Evolutionary conservation across 2,113 vertebrate genomes (phyloP).

Genomic region (Saguinus imperator): DNA sequence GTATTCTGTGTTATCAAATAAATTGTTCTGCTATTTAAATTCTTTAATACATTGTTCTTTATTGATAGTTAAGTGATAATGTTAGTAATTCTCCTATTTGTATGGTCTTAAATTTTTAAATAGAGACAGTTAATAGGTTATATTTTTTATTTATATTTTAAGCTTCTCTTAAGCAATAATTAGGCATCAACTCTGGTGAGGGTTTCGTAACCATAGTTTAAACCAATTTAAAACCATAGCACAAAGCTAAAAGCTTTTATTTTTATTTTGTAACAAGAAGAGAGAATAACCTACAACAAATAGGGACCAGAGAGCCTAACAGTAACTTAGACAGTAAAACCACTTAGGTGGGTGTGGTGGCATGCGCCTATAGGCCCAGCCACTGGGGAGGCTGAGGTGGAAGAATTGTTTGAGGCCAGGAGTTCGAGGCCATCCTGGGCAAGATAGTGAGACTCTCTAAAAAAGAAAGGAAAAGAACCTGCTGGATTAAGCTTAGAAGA

Average conservation of each 20-base stretch:
- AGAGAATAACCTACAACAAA: not conserved
- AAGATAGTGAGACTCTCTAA: not conserved
- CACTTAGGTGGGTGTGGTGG: not conserved
- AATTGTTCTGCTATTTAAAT: not conserved
- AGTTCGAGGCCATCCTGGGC: not conserved
- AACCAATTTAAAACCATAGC: conserved; percentile 3
- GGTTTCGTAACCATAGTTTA: conserved; percentile 28
- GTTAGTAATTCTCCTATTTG: not conserved
- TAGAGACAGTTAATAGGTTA: not conserved
- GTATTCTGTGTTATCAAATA: not conserved
- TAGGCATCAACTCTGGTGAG: not conserved
- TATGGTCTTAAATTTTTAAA: conserved; percentile 30
- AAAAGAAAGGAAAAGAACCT: not conserved
- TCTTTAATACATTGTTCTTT: not conserved
- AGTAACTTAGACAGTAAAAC: not conserved
- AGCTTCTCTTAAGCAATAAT: not conserved
- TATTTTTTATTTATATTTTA: conserved; percentile 50
- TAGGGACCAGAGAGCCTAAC: not conserved
- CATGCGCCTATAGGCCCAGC: not conserved
- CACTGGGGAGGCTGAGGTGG: not conserved
- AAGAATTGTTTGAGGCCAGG: not conserved
- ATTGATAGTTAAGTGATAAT: conserved; percentile 19
- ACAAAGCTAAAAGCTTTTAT: not conserved
- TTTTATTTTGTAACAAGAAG: not conserved
- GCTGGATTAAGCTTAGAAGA: not conserved